A percentile compares a stretch with the other conserved stretches of the same genome.
Evolutionary conservation across 1,140 invertebrate genomes (phyloP).

Genomic region (Carposina sasakii): DNA sequence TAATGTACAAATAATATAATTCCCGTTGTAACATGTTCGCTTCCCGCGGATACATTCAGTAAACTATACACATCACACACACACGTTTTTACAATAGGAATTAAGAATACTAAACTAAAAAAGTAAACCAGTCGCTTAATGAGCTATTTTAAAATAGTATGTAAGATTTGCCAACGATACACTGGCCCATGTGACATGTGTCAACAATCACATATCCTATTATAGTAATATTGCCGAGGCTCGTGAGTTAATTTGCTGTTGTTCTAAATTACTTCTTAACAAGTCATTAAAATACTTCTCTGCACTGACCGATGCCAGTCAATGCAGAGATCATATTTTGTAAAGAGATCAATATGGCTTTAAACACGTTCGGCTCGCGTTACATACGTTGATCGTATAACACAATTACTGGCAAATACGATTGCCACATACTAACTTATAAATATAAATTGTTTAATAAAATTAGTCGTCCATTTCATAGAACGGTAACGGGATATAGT

Average conservation of each 20-base stretch:
- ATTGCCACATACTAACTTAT: constrained; percentile 49
- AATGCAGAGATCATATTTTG: constrained; percentile 39
- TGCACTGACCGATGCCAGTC: constrained; percentile 16
- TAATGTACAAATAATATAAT: constrained; percentile 36
- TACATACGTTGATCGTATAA: constrained; percentile 40
- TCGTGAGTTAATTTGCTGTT: constrained; percentile 42
- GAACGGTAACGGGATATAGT: constrained; percentile 47
- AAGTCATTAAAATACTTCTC: constrained; percentile 44
- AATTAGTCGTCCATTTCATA: constrained; percentile 37
- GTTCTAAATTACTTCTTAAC: constrained; percentile 54
- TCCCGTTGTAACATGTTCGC: constrained; percentile 28
- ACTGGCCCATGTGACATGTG: constrained; percentile 55
- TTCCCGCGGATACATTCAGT: constrained; percentile 41
- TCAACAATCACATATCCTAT: constrained; percentile 38
- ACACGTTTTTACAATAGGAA: constrained; percentile 69
- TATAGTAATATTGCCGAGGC: constrained; percentile 39
- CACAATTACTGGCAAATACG: constrained; percentile 40
- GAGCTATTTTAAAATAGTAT: constrained; percentile 62
- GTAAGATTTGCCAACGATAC: constrained; percentile 64
- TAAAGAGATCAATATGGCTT: constrained; percentile 67
- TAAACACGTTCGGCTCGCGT: constrained; percentile 43
- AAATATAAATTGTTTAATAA: constrained; percentile 38
- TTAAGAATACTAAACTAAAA: constrained; percentile 61
- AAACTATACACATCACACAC: constrained; percentile 66
- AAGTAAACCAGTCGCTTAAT: constrained; percentile 68